phyloP scores from a whole-genome alignment of 2,888 invertebrate genomes.

The Zygothrica quintamaculata region DNA sequence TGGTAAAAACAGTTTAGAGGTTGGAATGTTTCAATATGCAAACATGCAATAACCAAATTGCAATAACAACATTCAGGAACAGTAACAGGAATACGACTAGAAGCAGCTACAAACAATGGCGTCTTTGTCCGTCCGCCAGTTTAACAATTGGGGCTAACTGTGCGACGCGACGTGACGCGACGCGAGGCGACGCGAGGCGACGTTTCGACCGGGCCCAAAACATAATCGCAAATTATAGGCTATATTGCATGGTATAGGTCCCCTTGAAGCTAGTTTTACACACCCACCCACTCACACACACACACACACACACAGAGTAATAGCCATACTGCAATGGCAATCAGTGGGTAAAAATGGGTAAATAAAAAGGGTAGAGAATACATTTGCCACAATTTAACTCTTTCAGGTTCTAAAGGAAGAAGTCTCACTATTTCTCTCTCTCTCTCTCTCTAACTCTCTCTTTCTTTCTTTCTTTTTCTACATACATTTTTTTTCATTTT shows the following conservation, averaged over 20 bases:
- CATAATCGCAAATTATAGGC: conserved; percentile 79
- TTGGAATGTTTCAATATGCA: conserved; percentile 70
- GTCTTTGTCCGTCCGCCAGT: conserved; percentile 35
- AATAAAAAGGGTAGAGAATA: conserved; percentile 45
- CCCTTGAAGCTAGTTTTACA: conserved; percentile 59
- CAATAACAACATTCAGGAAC: conserved; percentile 59
- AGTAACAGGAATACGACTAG: background rate
- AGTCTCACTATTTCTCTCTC: conserved; percentile 1
- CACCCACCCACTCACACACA: conserved; percentile 19
- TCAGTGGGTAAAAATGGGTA: conserved; percentile 27
- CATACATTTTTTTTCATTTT: background rate
- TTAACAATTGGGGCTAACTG: conserved; percentile 21
- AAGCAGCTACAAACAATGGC: conserved; percentile 62
- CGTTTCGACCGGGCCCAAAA: conserved; percentile 53
- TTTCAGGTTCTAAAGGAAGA: conserved; percentile 47
- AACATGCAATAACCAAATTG: conserved; percentile 74
- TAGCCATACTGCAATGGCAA: conserved; percentile 27
- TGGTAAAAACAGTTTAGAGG: conserved; percentile 50
- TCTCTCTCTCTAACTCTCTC: background rate
- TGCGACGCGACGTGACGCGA: background rate
- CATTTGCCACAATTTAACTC: conserved; percentile 57
- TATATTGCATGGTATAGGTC: conserved; percentile 61
- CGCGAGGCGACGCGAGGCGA: too few relatives aligned
- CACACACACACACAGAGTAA: conserved; percentile 20
- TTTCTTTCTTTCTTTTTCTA: conserved; percentile 2